A percentile compares a stretch with the other conserved stretches of the same genome.
Evolutionary conservation across 2,113 vertebrate species (phyloP).

Genomic region (Stercorarius parasiticus): DNA sequence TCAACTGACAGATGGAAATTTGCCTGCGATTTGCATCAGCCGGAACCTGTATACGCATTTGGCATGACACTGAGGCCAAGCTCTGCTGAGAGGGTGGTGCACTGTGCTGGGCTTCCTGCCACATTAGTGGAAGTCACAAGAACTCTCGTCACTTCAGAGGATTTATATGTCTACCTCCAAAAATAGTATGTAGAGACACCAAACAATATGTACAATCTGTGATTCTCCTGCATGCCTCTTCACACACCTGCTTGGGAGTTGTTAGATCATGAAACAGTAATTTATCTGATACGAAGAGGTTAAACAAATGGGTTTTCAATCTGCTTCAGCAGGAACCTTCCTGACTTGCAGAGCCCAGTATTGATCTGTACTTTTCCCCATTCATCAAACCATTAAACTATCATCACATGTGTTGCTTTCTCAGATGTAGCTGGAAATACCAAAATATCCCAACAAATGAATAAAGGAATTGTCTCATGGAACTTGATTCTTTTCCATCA

Average conservation of each 20-base stretch:
- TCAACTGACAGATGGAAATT: background rate
- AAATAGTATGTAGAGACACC: background rate
- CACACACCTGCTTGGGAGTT: background rate
- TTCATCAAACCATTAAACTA: background rate
- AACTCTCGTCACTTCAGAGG: background rate
- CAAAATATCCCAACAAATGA: background rate
- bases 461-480: background rate
- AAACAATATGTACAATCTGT: background rate
- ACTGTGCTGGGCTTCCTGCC: background rate
- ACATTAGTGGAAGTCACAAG: background rate
- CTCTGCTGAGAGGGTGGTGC: background rate
- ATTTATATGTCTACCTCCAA: background rate
- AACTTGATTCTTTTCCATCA: background rate
- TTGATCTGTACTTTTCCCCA: background rate
- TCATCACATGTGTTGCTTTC: background rate
- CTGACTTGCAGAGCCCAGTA: background rate
- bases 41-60: background rate
- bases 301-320: background rate
- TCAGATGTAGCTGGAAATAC: background rate
- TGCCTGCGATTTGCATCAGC: background rate
- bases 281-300: background rate
- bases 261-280: background rate
- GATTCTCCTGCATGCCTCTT: background rate
- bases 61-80: background rate
- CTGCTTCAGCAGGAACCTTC: background rate